Percentiles rank a stretch among this genome's conserved stretches.
phyloP scores from a whole-genome alignment of 2,888 invertebrate genomes.

The Rhyacophila evoluta region DNA sequence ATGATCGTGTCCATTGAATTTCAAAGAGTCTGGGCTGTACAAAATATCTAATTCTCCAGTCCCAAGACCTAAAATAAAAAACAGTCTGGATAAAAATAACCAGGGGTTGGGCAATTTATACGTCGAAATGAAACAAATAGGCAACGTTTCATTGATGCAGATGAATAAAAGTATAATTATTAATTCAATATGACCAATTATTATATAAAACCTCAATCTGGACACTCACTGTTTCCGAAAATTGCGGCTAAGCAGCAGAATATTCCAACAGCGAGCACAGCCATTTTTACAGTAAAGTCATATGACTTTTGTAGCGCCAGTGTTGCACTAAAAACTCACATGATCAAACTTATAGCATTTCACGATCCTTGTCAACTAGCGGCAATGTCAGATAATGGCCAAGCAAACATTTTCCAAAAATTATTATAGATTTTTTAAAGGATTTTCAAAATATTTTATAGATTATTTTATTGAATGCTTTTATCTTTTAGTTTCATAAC shows the following conservation, averaged over 20 bases:
- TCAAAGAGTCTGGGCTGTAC: slow-evolving; percentile 76
- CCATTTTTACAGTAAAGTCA: slow-evolving; percentile 50
- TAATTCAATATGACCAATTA: not conserved
- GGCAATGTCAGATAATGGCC: too few relatives aligned
- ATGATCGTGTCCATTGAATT: slow-evolving; percentile 75
- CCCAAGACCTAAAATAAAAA: slow-evolving; percentile 64
- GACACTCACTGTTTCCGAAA: slow-evolving; percentile 39
- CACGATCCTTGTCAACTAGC: too few relatives aligned
- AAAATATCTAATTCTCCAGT: slow-evolving; percentile 78
- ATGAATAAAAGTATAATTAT: not conserved
- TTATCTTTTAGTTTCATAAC: too few relatives aligned
- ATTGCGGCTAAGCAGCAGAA: slow-evolving; percentile 34
- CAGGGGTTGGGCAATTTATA: slow-evolving; percentile 39
- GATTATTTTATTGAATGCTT: too few relatives aligned
- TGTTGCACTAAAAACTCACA: slow-evolving; percentile 30
- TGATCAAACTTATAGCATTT: not conserved
- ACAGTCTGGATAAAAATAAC: slow-evolving; percentile 29
- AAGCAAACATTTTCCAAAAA: too few relatives aligned
- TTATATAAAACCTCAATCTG: not conserved
- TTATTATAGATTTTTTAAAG: too few relatives aligned
- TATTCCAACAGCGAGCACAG: slow-evolving; percentile 41
- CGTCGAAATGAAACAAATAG: slow-evolving; percentile 1
- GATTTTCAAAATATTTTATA: too few relatives aligned
- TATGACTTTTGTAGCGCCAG: slow-evolving; percentile 39
- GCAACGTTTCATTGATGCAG: not conserved